Percentiles rank a stretch among this genome's conserved stretches.
Evolutionary conservation across 1,140 invertebrate species (phyloP).

Genomic region (Polypedilum vanderplanki): DNA sequence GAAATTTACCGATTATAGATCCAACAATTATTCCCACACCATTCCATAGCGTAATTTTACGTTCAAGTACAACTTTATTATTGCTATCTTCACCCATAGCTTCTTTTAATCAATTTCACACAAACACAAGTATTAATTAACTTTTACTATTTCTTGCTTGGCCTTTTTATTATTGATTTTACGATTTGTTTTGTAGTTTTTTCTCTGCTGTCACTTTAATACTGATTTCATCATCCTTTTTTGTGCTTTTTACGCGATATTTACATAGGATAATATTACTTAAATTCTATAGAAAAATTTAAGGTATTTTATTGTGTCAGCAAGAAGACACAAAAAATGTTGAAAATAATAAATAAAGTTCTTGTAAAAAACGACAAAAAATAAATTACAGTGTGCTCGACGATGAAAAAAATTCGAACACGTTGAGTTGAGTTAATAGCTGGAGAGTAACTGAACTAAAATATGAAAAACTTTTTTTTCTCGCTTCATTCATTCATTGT

Average conservation of each 20-base stretch:
- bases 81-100: slow-evolving; percentile 1
- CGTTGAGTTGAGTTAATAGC: neutral
- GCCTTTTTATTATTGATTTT: neutral
- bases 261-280: neutral
- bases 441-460: neutral
- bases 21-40: slow-evolving; percentile 82
- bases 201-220: neutral
- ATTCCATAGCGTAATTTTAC: slow-evolving; percentile 75
- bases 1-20: slow-evolving; percentile 58
- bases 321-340: neutral
- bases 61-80: slow-evolving; percentile 59
- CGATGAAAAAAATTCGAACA: neutral
- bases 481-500: neutral
- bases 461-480: neutral
- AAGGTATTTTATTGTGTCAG: neutral
- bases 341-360: neutral
- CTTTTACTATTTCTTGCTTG: neutral
- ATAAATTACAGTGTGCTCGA: too few relatives aligned
- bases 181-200: neutral
- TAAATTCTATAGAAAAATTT: neutral
- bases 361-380: neutral
- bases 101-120: neutral
- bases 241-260: neutral
- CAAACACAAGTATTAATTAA: neutral
- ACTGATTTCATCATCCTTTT: slow-evolving; percentile 5